Evolutionary conservation across 2,113 vertebrate genomes (phyloP).

Genomic region (Notothenia coriiceps): DNA sequence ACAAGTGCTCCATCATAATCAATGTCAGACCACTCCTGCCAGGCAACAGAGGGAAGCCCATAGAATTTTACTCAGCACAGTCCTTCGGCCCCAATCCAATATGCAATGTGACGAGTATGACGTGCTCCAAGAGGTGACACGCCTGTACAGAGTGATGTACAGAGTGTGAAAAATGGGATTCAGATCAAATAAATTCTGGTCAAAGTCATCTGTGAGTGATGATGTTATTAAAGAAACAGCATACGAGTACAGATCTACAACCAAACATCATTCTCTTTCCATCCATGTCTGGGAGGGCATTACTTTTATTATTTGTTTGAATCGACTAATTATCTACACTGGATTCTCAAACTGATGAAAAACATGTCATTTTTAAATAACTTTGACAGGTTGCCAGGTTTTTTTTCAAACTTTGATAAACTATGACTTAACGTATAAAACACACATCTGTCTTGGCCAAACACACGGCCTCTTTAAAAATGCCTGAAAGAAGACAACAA

Average conservation of each 20-base stretch:
- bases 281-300: background rate
- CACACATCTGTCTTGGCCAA: constrained; percentile 3
- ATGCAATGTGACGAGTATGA: constrained; percentile 13
- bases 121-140: background rate
- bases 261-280: background rate
- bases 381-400: background rate
- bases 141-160: background rate
- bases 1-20: constrained; percentile 66
- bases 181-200: background rate
- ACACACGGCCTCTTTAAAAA: constrained; percentile 16
- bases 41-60: constrained; percentile 62
- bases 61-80: constrained; percentile 42
- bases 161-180: background rate
- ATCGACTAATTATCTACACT: too few relatives aligned
- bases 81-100: constrained; percentile 4
- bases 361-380: background rate
- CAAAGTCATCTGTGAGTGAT: background rate
- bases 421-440: constrained; percentile 13
- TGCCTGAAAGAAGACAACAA: constrained; percentile 36
- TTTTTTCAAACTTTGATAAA: background rate
- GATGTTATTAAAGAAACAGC: background rate
- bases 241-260: background rate
- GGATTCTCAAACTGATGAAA: background rate
- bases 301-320: background rate
- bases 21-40: constrained; percentile 61